Conservation (phyloP, 2,113 vertebrate genomes). For the Cyanoderma ruficeps region DNA sequence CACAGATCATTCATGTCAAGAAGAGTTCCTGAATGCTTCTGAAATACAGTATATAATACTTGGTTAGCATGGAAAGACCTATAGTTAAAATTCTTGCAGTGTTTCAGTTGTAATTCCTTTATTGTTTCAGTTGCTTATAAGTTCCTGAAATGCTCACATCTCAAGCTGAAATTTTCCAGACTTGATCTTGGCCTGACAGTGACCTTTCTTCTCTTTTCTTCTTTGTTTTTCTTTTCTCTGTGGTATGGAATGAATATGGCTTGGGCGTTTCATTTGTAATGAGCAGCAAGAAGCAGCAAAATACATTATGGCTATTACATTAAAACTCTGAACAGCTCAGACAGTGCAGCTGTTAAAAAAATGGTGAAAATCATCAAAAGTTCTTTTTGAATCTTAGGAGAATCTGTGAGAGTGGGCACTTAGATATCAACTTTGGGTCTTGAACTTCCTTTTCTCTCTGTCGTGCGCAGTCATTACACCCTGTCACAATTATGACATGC, state of each 20-base stretch:
- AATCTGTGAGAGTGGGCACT: background rate
- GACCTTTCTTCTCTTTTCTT: background rate
- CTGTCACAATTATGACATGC: background rate
- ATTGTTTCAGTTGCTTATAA: constrained; percentile 34
- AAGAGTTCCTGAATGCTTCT: background rate
- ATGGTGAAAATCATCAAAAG: background rate
- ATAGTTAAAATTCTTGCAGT: background rate
- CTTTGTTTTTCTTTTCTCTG: constrained; percentile 12
- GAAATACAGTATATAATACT: background rate
- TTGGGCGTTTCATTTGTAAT: background rate
- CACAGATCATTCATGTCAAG: background rate
- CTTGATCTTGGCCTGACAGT: constrained; percentile 42
- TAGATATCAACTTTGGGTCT: background rate
- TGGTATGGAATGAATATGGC: background rate
- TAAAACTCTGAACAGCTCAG: background rate
- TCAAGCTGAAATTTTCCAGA: constrained; percentile 38
- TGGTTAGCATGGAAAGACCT: background rate
- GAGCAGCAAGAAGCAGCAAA: constrained; percentile 26
- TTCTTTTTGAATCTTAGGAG: background rate
- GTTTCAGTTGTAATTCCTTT: constrained; percentile 20
- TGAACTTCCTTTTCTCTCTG: background rate
- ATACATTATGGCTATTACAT: background rate
- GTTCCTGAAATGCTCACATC: constrained; percentile 6
- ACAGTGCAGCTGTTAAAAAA: background rate
- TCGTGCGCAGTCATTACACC: background rate